Evolutionary conservation across 2,113 vertebrate species (phyloP).

Genomic region (Microtus montanus): DNA sequence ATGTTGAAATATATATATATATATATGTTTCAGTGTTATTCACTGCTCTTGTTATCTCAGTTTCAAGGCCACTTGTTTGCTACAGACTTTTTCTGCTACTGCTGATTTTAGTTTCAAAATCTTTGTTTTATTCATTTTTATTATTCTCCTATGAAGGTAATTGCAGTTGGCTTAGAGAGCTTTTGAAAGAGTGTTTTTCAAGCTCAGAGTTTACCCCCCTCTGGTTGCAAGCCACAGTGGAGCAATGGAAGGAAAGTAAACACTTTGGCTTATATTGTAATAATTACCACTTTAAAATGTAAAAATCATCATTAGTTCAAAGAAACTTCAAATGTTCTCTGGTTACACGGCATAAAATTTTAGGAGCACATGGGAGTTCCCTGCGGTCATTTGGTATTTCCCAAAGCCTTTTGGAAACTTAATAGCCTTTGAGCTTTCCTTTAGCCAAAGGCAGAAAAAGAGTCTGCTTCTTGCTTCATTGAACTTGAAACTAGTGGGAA

Average conservation of each 20-base stretch:
- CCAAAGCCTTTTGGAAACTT: conserved; percentile 47
- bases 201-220: conserved; percentile 64
- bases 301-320: conserved; percentile 66
- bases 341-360: conserved; percentile 59
- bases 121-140: conserved; percentile 39
- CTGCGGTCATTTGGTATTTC: conserved; percentile 52
- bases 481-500: conserved; percentile 52
- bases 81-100: conserved; percentile 13
- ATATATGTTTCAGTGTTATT: conserved; percentile 49
- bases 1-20: too few relatives aligned
- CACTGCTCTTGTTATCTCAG: conserved; percentile 44
- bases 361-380: conserved; percentile 52
- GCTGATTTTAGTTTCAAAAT: conserved; percentile 57
- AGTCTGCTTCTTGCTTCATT: conserved; percentile 55
- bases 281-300: conserved; percentile 69
- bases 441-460: conserved; percentile 45
- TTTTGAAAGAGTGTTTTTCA: conserved; percentile 61
- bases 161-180: conserved; percentile 67
- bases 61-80: conserved; percentile 52
- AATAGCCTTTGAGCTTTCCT: conserved; percentile 60
- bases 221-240: conserved; percentile 67
- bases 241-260: conserved; percentile 61
- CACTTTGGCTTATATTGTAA: conserved; percentile 61
- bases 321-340: conserved; percentile 58
- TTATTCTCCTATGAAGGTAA: conserved; percentile 61